Base-by-base conservation (phyloP, 92 coral and sea anemone genomes). In the Paragorgia papillata region DNA sequence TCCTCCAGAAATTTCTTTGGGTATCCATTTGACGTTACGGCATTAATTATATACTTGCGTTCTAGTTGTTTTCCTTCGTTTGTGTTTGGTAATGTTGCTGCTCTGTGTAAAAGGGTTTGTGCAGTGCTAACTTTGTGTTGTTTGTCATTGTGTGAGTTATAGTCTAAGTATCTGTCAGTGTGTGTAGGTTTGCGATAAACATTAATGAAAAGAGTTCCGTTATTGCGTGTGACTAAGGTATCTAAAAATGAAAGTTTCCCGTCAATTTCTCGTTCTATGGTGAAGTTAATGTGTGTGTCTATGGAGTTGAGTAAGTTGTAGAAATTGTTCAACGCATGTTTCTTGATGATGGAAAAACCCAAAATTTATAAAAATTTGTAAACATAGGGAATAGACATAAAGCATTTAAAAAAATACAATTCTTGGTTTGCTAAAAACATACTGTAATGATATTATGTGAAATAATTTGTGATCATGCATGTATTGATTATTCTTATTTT, bases 41-140 rank as follows among this genome's bases (percentile, higher is more conserved):
- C 25, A 28, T 57, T 24, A 8, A 28, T 57, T 17, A 57, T 22
- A 10, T 24, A 28, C 2, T 57, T 17, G 28, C 22, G 62, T 57
- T 57, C 62, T 24, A 17, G 28, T 17, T 57, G 62, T 22, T 57
- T 57, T 19, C 62, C 62, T 17, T 57, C 62, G 2, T 17, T 22
- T 57, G 62, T 57, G 62, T 57, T 57, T 9, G 62, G 62, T 24
- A 19, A 57, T 17, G 62, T 17, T 6, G 17, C 58, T 17, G 58
- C 43, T n/a, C n/a, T 37, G 43, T 25, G 65, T 26, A 12, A 19
- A 21, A 2, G 33, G 10, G 34, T 58, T 4, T 58, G 21, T n/a
- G 6, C 65, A 1, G 65, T 24, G 35, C 65, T 58, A 4, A 58
- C 27, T 9, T 58, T 58, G 35, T 58, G 35, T 58, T 4, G 21